Base-by-base conservation (phyloP, 2,888 invertebrate species). In the Tanaodytes sp. region DNA sequence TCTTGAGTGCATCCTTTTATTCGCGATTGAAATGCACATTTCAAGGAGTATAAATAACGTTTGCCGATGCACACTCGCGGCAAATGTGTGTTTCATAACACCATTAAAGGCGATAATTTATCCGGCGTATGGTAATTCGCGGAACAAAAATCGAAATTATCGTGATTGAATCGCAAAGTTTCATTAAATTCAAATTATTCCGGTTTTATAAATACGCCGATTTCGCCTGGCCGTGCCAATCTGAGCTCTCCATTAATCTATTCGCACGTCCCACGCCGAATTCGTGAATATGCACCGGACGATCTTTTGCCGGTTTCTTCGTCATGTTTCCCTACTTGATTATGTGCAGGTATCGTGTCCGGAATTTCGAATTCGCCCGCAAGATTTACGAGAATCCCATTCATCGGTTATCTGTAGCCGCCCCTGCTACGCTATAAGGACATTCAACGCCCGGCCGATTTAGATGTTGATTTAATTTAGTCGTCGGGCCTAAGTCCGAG, bases 391-490 rank as follows among this genome's bases (percentile, higher is more conserved):
- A 58, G 75, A 63, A 59, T 52, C 63, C 63, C 62, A 49, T 45
- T 57, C 52, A 42, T 39, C 27, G 51, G 59, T 20, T 62, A 57
- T 52, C 48, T 33, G 39, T 58, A 42, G 49, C 27, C 33, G 51
- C n/a, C 33, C 49, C 20, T 42, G 37, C 49, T 46, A 33, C 36
- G 49, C n/a, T n/a, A 39, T 36, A 46, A 54, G 42, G 46, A 49
- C 52, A 31, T 48, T 61, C 45, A 51, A 51, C 42, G 66, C 37
- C 18, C 63, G 51, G 42, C 39, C 79, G 78, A 81, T 80, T 81
- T 79, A 77, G 79, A 82, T 81, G 80, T 80, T 77, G 78, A 67
- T 77, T 77, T 80, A 80, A 81, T 81, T 81, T 79, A 78, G 78
- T 77, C 76, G 76, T 77, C 73, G 59, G 42, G 23, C 20, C 64